Evolutionary conservation across 2,113 vertebrate species (phyloP).

Genomic region (Probosciger aterrimus): DNA sequence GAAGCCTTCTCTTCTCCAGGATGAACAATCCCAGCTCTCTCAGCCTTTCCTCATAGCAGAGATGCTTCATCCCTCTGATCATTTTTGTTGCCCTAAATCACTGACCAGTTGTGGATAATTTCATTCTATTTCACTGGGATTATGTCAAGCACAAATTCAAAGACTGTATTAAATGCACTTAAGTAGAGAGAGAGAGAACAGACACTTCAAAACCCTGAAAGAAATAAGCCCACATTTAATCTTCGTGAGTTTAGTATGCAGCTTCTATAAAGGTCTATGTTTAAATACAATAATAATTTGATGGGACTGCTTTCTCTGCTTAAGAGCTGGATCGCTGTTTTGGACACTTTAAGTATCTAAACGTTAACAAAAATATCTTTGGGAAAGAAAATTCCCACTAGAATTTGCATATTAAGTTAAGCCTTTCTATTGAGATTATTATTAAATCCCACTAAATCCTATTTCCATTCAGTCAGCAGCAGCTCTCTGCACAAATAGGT

Average conservation of each 20-base stretch:
- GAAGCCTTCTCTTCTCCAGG: neutral
- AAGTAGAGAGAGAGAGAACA: neutral
- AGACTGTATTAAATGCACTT: slow-evolving; percentile 45
- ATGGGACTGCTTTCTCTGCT: slow-evolving; percentile 18
- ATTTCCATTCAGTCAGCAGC: slow-evolving; percentile 38
- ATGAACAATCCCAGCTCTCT: neutral
- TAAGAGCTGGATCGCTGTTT: neutral
- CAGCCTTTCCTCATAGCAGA: neutral
- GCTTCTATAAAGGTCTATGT: neutral
- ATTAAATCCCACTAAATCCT: slow-evolving; percentile 58
- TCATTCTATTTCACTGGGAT: slow-evolving; percentile 29
- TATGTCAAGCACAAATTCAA: slow-evolving; percentile 42
- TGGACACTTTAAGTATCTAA: slow-evolving; percentile 31
- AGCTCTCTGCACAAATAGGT: slow-evolving; percentile 23
- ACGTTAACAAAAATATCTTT: slow-evolving; percentile 45
- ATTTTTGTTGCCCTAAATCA: neutral
- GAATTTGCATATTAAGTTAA: slow-evolving; percentile 43
- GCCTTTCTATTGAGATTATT: slow-evolving; percentile 56
- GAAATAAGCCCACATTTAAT: neutral
- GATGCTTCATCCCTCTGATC: neutral
- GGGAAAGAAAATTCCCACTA: slow-evolving; percentile 52
- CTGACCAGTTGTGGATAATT: slow-evolving; percentile 37
- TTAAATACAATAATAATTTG: slow-evolving; percentile 40
- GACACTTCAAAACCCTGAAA: slow-evolving; percentile 43
- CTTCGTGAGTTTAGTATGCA: neutral